These are phyloP conservation scores for Echinarachnius parma DNA, from an alignment of 53 echinoderm and acorn worm genomes.

Conservation along the genomic window DNA sequence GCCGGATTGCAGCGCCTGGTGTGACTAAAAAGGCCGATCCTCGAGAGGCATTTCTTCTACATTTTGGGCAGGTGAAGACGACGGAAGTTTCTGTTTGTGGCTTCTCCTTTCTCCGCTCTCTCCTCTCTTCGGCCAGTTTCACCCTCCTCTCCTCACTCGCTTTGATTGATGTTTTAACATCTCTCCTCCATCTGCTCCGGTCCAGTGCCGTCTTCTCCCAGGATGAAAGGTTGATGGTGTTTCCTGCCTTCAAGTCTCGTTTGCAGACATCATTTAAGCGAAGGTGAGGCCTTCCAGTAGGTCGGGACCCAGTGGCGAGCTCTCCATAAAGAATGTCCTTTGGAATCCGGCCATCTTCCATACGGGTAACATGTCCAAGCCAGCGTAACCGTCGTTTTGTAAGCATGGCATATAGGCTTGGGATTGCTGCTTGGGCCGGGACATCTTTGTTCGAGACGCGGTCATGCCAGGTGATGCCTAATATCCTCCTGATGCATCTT, in stretches of 20 bases:
- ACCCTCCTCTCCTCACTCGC: constrained; percentile 15
- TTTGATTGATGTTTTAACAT: not conserved
- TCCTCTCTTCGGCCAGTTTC: constrained; percentile 27
- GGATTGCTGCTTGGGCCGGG: constrained; percentile 7
- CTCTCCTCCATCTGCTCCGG: constrained; percentile 12
- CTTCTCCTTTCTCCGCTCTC: constrained; percentile 8
- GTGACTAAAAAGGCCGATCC: too few relatives aligned
- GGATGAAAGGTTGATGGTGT: constrained; percentile 25
- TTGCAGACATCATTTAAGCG: constrained; percentile 50
- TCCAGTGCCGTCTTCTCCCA: constrained; percentile 43
- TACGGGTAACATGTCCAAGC: constrained; percentile 53
- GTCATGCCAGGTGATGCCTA: constrained; percentile 48
- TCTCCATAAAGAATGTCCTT: constrained; percentile 53
- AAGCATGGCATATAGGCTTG: constrained; percentile 29
- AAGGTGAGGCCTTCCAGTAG: constrained; percentile 37
- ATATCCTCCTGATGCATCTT: constrained; percentile 18
- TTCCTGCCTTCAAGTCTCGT: constrained; percentile 48
- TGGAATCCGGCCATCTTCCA: constrained; percentile 53
- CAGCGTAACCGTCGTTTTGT: constrained; percentile 37
- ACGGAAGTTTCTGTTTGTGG: too few relatives aligned
- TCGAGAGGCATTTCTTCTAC: too few relatives aligned
- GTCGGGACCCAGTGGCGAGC: constrained; percentile 34
- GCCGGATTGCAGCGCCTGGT: too few relatives aligned
- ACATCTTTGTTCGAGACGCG: constrained; percentile 37
- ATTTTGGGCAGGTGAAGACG: too few relatives aligned